Evolutionary conservation across 2,797 vertebrate genomes (phyloP), one percentile per base, ranked within the genome.

Genomic region (Macrochelys suwanniensis): DNA sequence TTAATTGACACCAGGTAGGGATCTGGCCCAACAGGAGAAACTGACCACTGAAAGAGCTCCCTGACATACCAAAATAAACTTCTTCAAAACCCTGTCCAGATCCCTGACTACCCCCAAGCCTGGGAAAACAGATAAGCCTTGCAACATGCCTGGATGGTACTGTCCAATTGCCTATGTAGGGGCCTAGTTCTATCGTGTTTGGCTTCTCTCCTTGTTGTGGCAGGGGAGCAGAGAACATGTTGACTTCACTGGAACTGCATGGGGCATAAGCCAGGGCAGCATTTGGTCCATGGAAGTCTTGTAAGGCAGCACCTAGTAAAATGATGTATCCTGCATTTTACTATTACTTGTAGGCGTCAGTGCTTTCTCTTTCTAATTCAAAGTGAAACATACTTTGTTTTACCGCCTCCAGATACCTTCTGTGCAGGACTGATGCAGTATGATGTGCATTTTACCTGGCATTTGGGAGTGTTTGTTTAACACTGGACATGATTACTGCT

Each of bases 391-490:
- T 89, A 97, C 89, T 97, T 97, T 98, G 96, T 96, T 96, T 95
- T 93, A 57, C 92, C 49, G 97, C 97, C 97, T 97, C 95, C 96
- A 97, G 96, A 95, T 84, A 96, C 97, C 95, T 96, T 95, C 89
- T 86, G 86, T 71, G 93, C 92, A 96, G 84, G 93, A 94, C 95
- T 95, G 96, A 92, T 26, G 84, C 49, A 4, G 91, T 77, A 93
- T 97, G 97, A 97, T 96, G 97, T 96, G 94, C 97, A 97, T 97
- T 96, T 97, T 87, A 97, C 97, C 97, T 98, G 97, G 97, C 97
- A 97, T 96, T 94, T 89, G 95, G 93, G 96, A 96, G 94, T 94
- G 91, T 96, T 97, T 97, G 77, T 95, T 96, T 90, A 96, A 96
- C 83, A 3, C 83, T 2, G 47, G 94, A 89, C 86, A 51, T 6